Conservation (phyloP, 2,888 invertebrate species). For the Drosophila fungiperda region DNA sequence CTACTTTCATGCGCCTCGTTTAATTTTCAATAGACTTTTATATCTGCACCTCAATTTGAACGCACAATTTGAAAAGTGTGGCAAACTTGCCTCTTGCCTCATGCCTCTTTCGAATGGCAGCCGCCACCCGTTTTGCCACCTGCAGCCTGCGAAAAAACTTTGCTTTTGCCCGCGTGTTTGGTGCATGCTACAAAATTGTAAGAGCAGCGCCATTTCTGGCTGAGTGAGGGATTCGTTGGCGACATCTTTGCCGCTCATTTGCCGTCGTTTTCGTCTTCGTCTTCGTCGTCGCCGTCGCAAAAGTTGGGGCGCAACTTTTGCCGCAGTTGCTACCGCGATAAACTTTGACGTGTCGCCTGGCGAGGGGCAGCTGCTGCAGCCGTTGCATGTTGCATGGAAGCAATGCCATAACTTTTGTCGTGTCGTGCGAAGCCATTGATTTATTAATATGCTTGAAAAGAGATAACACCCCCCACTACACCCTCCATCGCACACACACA, state of each 20-base stretch:
- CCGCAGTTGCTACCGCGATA: slow-evolving; percentile 71
- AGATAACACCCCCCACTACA: background rate
- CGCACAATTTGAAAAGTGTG: slow-evolving; percentile 73
- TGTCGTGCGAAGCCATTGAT: slow-evolving; percentile 67
- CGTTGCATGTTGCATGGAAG: background rate
- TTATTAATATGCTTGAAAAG: slow-evolving; percentile 64
- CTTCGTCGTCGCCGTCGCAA: slow-evolving; percentile 30
- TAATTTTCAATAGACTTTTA: slow-evolving; percentile 75
- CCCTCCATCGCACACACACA: background rate
- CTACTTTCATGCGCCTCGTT: slow-evolving; percentile 74
- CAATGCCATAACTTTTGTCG: slow-evolving; percentile 61
- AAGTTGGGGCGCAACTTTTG: slow-evolving; percentile 64
- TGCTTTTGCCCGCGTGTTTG: slow-evolving; percentile 30
- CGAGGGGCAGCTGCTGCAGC: background rate
- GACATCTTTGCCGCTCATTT: slow-evolving; percentile 63
- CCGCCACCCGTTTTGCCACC: background rate
- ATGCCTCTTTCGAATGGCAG: background rate
- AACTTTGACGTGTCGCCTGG: slow-evolving; percentile 46
- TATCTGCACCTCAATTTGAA: slow-evolving; percentile 67
- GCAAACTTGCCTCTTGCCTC: slow-evolving; percentile 48
- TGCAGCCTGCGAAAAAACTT: slow-evolving; percentile 33
- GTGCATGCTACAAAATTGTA: slow-evolving; percentile 62
- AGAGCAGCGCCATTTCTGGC: slow-evolving; percentile 2
- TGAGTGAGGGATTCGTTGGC: slow-evolving; percentile 13
- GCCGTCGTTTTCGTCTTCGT: slow-evolving; percentile 16